Base-by-base conservation (phyloP, 2,888 invertebrate genomes). In the Graphium colonna region DNA sequence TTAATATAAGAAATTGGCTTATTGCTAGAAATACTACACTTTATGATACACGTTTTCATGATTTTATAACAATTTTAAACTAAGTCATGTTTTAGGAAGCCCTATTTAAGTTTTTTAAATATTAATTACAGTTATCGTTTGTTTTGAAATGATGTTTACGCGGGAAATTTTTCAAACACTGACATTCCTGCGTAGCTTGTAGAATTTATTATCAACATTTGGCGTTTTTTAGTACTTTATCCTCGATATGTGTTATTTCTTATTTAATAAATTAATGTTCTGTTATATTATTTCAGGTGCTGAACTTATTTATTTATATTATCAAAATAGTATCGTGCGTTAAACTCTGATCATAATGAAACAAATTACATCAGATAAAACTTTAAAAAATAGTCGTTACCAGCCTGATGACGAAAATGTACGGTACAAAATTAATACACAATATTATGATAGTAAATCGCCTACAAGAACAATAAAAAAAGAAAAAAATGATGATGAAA, bases 381-480 rank as follows among this genome's bases (percentile, higher is more conserved):
- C 68, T 44, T 58, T 60, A 8, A 79, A 69, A 41, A 83, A 70
- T 60, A 82, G 79, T 74, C 78, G 75, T 43, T 79, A 78, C 60
- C 78, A 78, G 54, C 80, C 80, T n/a, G 88, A 89, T 65, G 89
- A 89, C 65, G 87, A 88, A 3, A 81, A 75, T 63, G 64, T 86
- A 8, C 71, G 80, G 49, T 89, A 89, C 58, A 89, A 86, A 62
- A 58, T 89, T 33, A 89, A 89, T 58, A 71, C 68, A 36, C 64
- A 79, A 33, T 79, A 73, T 59, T 73, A 80, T 12, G 75, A 79
- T 51, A 78, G 51, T 1, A 79, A 75, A 62, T 60, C 74, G 45
- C 60, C 71, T 7, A 48, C 62, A 18, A 81, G 71, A 56, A 41
- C 55, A 8, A 51, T 55, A 13, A 76, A 71, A 58, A 73, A 68